A percentile compares a stretch with the other conserved stretches of the same genome.
These are phyloP conservation scores for Myopa tessellatipennis DNA, from an alignment of 2,888 invertebrate genomes.

Conservation along the genomic window DNA sequence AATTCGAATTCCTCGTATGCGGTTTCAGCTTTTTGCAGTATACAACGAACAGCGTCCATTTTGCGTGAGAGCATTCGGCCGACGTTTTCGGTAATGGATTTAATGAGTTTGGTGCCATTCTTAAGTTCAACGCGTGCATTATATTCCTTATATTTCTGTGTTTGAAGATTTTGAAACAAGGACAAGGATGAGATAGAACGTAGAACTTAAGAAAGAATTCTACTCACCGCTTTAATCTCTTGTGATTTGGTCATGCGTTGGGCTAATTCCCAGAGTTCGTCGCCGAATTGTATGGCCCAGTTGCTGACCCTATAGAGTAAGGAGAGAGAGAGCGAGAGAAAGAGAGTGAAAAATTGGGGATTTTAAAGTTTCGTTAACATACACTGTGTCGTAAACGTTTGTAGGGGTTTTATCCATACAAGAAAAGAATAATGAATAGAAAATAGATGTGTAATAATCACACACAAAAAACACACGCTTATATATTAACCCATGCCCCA, in stretches of 20 bases:
- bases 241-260: constrained; percentile 81
- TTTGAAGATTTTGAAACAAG: background rate
- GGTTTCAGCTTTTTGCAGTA: constrained; percentile 80
- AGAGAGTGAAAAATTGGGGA: too few species aligned
- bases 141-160: constrained; percentile 81
- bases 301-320: constrained; percentile 75
- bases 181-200: background rate
- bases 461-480: background rate
- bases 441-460: background rate
- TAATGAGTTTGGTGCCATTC: constrained; percentile 82
- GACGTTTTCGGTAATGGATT: constrained; percentile 83
- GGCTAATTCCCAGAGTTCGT: constrained; percentile 83
- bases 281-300: constrained; percentile 84
- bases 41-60: constrained; percentile 90
- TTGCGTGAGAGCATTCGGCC: constrained; percentile 87
- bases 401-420: background rate
- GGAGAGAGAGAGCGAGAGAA: too few species aligned
- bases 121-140: constrained; percentile 84
- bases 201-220: too few species aligned
- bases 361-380: too few species aligned
- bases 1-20: constrained; percentile 75
- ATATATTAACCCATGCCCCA: background rate
- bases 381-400: background rate
- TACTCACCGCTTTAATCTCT: constrained; percentile 80
- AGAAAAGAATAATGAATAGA: background rate